Conservation (phyloP, 2,113 vertebrate genomes). For the Tupaia tana region DNA sequence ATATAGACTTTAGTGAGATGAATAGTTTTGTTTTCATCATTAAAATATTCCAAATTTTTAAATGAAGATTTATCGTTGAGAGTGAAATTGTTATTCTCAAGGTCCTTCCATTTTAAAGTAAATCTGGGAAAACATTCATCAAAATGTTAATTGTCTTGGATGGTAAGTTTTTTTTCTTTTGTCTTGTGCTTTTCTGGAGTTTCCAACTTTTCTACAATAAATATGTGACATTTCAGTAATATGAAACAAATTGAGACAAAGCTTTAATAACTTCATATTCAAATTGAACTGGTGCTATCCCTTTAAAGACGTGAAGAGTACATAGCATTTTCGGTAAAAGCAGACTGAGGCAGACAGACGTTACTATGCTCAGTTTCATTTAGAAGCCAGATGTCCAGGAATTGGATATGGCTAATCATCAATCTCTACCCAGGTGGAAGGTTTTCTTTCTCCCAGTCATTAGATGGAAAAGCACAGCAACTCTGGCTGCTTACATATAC, state of each 20-base stretch:
- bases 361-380: conserved; percentile 56
- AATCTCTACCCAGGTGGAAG: conserved; percentile 70
- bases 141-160: conserved; percentile 38
- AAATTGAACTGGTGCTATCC: background rate
- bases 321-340: conserved; percentile 49
- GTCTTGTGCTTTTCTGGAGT: conserved; percentile 24
- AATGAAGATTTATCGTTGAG: background rate
- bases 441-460: conserved; percentile 55
- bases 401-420: conserved; percentile 71
- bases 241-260: conserved; percentile 38
- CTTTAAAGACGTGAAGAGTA: conserved; percentile 60
- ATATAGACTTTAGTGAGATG: conserved; percentile 25
- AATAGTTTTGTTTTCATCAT: conserved; percentile 39
- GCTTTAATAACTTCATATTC: conserved; percentile 40
- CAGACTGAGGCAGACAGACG: conserved; percentile 56
- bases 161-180: background rate
- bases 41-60: conserved; percentile 11
- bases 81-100: conserved; percentile 34
- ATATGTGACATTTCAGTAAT: background rate
- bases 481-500: conserved; percentile 42
- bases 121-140: conserved; percentile 14
- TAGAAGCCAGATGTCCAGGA: conserved; percentile 74
- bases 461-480: conserved; percentile 55
- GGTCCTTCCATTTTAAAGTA: conserved; percentile 1
- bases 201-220: conserved; percentile 46